phyloP scores from a whole-genome alignment of 2,797 vertebrate genomes.

The Macrochelys suwanniensis region DNA sequence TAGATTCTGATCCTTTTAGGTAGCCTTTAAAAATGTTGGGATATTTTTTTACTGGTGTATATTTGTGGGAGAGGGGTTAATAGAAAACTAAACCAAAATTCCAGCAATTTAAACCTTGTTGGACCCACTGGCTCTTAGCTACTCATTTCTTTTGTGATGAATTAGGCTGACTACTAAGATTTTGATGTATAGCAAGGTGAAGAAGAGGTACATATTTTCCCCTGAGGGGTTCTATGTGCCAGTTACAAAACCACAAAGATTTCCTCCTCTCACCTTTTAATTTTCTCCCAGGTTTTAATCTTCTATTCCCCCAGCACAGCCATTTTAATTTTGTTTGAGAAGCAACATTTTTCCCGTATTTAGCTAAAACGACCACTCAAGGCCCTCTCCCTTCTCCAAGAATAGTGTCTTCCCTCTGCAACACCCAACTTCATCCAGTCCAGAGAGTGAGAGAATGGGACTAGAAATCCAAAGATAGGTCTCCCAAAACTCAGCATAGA shows the following conservation, averaged over 20 bases:
- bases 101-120: neutral
- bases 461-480: neutral
- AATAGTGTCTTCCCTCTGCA: neutral
- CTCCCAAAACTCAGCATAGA: neutral
- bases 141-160: neutral
- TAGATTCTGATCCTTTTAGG: neutral
- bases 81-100: neutral
- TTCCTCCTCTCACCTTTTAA: neutral
- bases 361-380: neutral
- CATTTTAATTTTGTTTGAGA: neutral
- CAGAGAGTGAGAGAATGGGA: neutral
- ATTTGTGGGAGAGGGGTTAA: neutral
- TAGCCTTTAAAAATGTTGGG: neutral
- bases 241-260: neutral
- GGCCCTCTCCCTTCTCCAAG: neutral
- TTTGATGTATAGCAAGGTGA: neutral
- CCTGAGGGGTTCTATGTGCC: neutral
- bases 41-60: neutral
- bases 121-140: neutral
- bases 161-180: neutral
- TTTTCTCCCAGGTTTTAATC: conserved; percentile 36
- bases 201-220: neutral
- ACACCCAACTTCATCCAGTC: neutral
- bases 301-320: neutral
- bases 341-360: neutral